Conservation (phyloP, 1,140 invertebrate species). For the Nautilus pompilius region DNA sequence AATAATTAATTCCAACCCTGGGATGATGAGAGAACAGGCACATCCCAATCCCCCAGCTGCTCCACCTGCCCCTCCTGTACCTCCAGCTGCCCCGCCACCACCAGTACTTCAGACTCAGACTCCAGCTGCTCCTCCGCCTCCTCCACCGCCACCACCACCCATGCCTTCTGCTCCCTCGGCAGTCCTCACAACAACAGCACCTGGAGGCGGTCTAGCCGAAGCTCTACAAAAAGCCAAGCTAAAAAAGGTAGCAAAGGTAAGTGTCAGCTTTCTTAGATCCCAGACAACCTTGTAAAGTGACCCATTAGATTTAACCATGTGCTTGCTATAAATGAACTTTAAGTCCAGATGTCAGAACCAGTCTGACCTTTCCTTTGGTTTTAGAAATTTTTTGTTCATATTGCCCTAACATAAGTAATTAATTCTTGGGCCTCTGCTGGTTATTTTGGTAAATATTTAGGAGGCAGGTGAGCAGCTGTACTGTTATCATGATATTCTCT, state of each 20-base stretch:
- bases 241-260: background rate
- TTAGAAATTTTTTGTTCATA: too few relatives aligned
- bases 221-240: constrained; percentile 2
- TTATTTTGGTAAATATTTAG: too few relatives aligned
- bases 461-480: too few relatives aligned
- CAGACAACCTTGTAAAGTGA: too few relatives aligned
- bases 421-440: too few relatives aligned
- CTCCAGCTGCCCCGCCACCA: background rate
- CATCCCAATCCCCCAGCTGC: constrained; percentile 1
- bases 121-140: background rate
- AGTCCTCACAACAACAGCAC: background rate
- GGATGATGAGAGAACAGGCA: background rate
- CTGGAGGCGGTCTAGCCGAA: background rate
- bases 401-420: too few relatives aligned
- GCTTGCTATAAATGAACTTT: too few relatives aligned
- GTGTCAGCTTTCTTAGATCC: too few relatives aligned
- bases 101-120: background rate
- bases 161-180: background rate
- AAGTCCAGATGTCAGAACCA: too few relatives aligned
- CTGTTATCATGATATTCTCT: too few relatives aligned
- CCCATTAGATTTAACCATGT: too few relatives aligned
- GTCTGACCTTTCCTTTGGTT: too few relatives aligned
- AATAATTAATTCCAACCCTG: background rate
- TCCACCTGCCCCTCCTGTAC: background rate
- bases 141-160: background rate